Evolutionary conservation across 1,140 invertebrate species (phyloP), one percentile per base, ranked within the genome.

Genomic region (Drosophila willistoni): DNA sequence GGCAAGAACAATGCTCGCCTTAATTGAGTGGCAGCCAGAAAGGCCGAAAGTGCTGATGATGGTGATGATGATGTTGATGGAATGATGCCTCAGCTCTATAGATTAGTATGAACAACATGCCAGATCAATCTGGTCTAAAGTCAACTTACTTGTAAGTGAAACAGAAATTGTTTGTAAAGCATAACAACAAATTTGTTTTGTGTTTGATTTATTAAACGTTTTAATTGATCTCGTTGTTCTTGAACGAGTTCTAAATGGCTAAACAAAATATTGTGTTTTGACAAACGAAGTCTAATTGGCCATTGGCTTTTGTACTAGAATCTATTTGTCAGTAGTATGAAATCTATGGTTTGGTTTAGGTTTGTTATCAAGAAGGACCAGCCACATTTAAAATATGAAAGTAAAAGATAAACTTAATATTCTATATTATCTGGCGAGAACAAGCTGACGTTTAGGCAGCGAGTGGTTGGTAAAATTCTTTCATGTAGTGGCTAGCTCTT

Each of bases 11-110:
- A 59, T 59, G 56, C 56, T 36, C 10, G 29, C 36, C 56, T 36
- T 59, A 59, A 59, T 59, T 59, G 56, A 59, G 56, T 59, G 56
- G 56, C 56, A 59, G 56, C 7, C 56, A 59, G 17, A 59, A 59
- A 36, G 56, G 56, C 34, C 33, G 56, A 59, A 59, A 59, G 29
- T 59, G 33, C 14, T 17, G 33, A 36, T 59, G 22, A 36, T 47
- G 14, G 17, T 17, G 14, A 47, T 47, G 44, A 47, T 44, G n/a
- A 14, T 47, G 44, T 14, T 51, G 44, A 51, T 51, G 17, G 44
- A 22, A 51, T 51, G 44, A 22, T 51, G 17, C 17, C 44, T 39
- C 3, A 39, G 36, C 12, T 39, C 36, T 39, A 39, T 39, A 39
- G 36, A 39, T 39, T 39, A 39, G 12, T 13, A 39, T 12, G 36